These are phyloP conservation scores for Nothoprocta pentlandii DNA, from an alignment of 2,113 vertebrate species.

Conservation along the genomic window DNA sequence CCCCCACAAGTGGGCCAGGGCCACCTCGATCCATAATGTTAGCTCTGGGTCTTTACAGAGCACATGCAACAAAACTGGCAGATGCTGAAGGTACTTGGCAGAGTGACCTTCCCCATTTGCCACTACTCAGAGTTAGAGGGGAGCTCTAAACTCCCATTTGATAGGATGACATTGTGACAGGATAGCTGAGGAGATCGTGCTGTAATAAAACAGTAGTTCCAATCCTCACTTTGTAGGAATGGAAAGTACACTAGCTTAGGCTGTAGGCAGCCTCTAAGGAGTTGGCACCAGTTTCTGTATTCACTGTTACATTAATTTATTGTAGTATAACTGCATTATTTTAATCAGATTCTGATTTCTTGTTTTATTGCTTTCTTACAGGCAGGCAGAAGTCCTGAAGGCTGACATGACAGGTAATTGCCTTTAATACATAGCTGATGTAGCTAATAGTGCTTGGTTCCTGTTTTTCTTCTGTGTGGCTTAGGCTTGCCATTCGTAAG, in stretches of 20 bases:
- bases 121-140: not conserved
- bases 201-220: not conserved
- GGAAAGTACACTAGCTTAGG: not conserved
- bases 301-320: not conserved
- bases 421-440: not conserved
- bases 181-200: accelerated
- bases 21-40: not conserved
- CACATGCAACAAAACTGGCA: not conserved
- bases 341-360: conserved; percentile 49
- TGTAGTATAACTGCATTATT: not conserved
- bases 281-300: not conserved
- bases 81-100: not conserved
- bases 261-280: not conserved
- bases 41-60: not conserved
- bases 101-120: not conserved
- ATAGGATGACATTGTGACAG: not conserved
- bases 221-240: not conserved
- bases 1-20: not conserved
- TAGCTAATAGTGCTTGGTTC: not conserved
- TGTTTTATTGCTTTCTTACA: conserved; percentile 73
- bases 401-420: conserved; percentile 97
- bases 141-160: not conserved
- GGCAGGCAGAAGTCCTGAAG: conserved; percentile 99
- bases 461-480: not conserved
- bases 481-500: not conserved